Conservation (phyloP, 2,113 vertebrate genomes). For the Pundamilia nyererei region DNA sequence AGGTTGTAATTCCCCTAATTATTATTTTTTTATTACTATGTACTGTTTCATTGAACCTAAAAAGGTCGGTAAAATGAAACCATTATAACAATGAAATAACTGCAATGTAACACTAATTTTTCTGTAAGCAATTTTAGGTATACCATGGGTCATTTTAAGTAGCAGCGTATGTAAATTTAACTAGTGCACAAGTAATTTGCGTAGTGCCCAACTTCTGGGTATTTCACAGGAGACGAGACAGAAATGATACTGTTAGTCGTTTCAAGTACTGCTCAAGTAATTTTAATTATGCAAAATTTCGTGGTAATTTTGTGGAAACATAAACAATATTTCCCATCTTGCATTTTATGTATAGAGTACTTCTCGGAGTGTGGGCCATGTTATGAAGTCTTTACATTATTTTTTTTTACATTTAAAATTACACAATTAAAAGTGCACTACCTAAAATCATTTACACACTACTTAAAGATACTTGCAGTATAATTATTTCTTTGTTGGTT, state of each 20-base stretch:
- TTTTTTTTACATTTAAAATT: fast-evolving
- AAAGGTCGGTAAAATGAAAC: not conserved
- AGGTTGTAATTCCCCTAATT: not conserved
- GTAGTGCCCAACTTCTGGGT: not conserved
- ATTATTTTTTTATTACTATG: not conserved
- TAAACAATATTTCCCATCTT: not conserved
- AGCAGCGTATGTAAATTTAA: not conserved
- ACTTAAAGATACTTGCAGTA: not conserved
- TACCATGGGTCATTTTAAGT: not conserved
- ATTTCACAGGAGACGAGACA: not conserved
- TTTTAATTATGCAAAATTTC: not conserved
- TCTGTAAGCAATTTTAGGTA: not conserved
- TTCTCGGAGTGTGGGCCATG: not conserved
- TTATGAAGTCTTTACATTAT: not conserved
- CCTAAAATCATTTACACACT: not conserved
- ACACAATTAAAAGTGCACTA: not conserved
- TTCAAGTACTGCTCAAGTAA: not conserved
- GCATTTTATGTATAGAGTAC: not conserved
- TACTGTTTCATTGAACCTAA: not conserved
- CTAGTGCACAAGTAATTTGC: not conserved
- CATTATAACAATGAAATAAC: not conserved
- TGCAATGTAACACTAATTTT: not conserved
- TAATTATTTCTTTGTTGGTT: not conserved
- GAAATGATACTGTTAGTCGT: not conserved
- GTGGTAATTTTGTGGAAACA: not conserved